Evolutionary conservation across 2,113 vertebrate genomes (phyloP), one percentile per base, ranked within the genome.

Genomic region (Copsychus sechellarum): DNA sequence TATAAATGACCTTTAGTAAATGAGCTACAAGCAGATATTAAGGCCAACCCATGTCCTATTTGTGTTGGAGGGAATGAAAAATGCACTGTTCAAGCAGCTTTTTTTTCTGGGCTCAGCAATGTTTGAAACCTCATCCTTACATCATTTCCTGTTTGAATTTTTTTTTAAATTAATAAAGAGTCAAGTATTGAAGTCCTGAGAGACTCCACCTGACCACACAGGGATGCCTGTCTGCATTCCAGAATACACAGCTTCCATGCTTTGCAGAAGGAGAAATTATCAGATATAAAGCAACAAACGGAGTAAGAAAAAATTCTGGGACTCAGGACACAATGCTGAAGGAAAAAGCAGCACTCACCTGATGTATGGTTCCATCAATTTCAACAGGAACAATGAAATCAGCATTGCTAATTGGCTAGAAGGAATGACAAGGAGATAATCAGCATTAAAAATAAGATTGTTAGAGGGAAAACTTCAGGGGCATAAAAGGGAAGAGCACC

Each of bases 371-470:
- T 96, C 99, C 99, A 95, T 99, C 99, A 22, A 99, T 99, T 97
- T 99, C 99, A 97, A 99, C 99, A 4, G 99, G 99, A 96, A 99
- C 99, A 66, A 99, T 99, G 97, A 99, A 99, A 97, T 99, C 99
- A 70, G 99, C 99, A 31, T 99, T 99, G 97, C 98, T 99, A 97
- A 99, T 99, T 92, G 99, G 99, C 99, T 99, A 80, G 58, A 82
- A 95, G 91, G 84, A 96, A 93, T 7, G 86, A 97, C 77, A 84
- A 85, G 78, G 95, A 96, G 94, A 96, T 42, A 65, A 73, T 67
- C 47, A 92, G 38, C 34, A 36, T 64, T 81, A 87, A 67, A 90
- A 48, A 12, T 47, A 64, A 26, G 26, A n/a, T 67, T 11, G 18
- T 50, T 57, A 38, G 20, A 57, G 33, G 62, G 38, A 40, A 62